Percentiles rank a stretch among this genome's conserved stretches.
Conservation (phyloP, 2,888 invertebrate genomes). For the Kuschelorhynchus macadamiae region DNA sequence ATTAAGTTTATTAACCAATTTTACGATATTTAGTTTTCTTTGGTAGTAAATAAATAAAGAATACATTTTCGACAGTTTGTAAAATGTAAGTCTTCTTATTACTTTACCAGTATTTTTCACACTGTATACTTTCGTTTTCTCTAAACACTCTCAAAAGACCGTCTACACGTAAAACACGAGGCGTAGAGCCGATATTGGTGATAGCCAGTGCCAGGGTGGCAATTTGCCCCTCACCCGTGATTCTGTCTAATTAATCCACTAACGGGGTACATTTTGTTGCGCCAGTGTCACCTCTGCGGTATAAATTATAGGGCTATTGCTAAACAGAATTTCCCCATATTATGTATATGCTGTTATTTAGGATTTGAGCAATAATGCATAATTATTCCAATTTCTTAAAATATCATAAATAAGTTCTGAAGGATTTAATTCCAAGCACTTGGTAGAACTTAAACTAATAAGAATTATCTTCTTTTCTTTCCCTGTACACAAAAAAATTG, state of each 20-base stretch:
- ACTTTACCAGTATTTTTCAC: not conserved
- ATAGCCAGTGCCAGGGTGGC: constrained; percentile 66
- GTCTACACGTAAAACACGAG: constrained; percentile 54
- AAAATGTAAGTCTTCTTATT: not conserved
- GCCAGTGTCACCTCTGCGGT: constrained; percentile 30
- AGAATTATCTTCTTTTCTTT: too few relatives aligned
- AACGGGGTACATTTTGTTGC: constrained; percentile 65
- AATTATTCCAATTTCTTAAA: too few relatives aligned
- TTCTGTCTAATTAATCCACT: constrained; percentile 67
- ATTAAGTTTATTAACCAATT: too few relatives aligned
- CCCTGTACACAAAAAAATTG: too few relatives aligned
- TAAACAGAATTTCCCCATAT: not conserved
- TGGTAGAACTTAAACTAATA: too few relatives aligned
- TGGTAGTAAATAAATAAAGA: too few relatives aligned
- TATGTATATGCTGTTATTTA: too few relatives aligned
- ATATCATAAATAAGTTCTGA: too few relatives aligned
- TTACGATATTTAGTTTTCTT: too few relatives aligned
- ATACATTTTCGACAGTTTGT: too few relatives aligned
- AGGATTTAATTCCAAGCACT: too few relatives aligned
- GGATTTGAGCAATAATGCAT: too few relatives aligned
- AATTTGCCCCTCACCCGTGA: constrained; percentile 53
- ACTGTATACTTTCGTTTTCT: constrained; percentile 12
- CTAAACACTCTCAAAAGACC: constrained; percentile 7
- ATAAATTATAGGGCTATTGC: constrained; percentile 21
- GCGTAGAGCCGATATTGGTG: constrained; percentile 68